phyloP scores from a whole-genome alignment of 2,888 invertebrate genomes.

The Aphrophora alni region DNA sequence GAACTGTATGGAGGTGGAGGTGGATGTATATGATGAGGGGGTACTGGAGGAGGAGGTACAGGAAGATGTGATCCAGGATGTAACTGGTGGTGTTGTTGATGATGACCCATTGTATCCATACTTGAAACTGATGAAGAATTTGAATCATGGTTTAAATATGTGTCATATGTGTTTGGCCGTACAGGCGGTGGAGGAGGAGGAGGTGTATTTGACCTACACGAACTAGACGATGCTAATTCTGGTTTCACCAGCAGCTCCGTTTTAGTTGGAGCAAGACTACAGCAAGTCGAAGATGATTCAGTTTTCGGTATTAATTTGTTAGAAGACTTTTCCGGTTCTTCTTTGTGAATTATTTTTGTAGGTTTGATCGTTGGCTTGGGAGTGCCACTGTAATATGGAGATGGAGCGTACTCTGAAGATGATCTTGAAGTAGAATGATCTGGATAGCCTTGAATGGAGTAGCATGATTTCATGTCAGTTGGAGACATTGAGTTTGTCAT shows the following conservation, averaged over 20 bases:
- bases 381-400: conserved; percentile 46
- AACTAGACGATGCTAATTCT: conserved; percentile 38
- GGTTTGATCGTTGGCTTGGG: conserved; percentile 60
- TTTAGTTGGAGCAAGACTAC: conserved; percentile 27
- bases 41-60: conserved; percentile 54
- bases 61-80: conserved; percentile 62
- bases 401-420: conserved; percentile 43
- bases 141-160: conserved; percentile 72
- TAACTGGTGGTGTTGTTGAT: conserved; percentile 57
- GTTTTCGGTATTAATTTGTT: conserved; percentile 69
- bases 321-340: conserved; percentile 45
- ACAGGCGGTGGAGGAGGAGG: conserved; percentile 42
- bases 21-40: conserved; percentile 55
- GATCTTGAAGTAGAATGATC: conserved; percentile 50
- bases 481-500: conserved; percentile 32
- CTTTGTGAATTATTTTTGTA: conserved; percentile 59
- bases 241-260: conserved; percentile 44
- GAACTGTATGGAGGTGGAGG: conserved; percentile 63
- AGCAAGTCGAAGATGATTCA: conserved; percentile 55
- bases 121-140: conserved; percentile 72
- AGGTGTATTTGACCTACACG: conserved; percentile 41
- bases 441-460: conserved; percentile 52
- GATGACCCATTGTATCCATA: conserved; percentile 66
- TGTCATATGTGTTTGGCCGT: conserved; percentile 43
- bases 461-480: conserved; percentile 59